These are phyloP conservation scores for Stegostoma tigrinum DNA, from an alignment of 2,113 vertebrate genomes.

Conservation along the genomic window DNA sequence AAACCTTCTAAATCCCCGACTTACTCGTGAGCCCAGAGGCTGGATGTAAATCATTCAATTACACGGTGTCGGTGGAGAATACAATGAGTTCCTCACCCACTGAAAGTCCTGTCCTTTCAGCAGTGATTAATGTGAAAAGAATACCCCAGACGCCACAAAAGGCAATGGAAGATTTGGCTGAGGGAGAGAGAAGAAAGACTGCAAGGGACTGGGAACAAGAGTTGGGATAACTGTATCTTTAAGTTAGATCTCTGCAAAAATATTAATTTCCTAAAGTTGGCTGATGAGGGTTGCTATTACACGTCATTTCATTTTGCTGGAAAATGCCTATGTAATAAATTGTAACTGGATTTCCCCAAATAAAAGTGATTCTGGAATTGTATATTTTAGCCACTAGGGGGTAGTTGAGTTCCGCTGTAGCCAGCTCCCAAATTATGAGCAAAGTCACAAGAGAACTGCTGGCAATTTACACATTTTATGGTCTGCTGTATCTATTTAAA, in stretches of 20 bases:
- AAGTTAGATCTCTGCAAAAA: neutral
- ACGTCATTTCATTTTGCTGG: neutral
- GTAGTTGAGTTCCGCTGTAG: neutral
- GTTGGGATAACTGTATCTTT: neutral
- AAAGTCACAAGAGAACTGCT: neutral
- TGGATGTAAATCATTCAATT: no score
- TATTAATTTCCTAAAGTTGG: neutral
- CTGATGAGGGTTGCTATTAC: neutral
- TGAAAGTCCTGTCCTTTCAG: no score
- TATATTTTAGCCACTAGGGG: neutral
- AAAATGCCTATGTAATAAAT: neutral
- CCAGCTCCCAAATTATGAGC: neutral
- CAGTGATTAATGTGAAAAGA: no score
- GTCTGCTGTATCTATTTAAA: neutral
- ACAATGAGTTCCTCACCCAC: no score
- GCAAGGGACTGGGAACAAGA: neutral
- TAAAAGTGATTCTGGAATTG: neutral
- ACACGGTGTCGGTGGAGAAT: no score
- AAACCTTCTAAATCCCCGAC: no score
- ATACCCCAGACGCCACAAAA: neutral
- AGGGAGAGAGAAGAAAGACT: neutral
- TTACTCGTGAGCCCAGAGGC: no score
- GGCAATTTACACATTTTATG: neutral
- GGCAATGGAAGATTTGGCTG: neutral
- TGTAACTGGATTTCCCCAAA: neutral